Percentiles rank a stretch among this genome's conserved stretches.
These are phyloP conservation scores for Bellardia bayeri DNA, from an alignment of 2,888 invertebrate genomes.

Conservation along the genomic window DNA sequence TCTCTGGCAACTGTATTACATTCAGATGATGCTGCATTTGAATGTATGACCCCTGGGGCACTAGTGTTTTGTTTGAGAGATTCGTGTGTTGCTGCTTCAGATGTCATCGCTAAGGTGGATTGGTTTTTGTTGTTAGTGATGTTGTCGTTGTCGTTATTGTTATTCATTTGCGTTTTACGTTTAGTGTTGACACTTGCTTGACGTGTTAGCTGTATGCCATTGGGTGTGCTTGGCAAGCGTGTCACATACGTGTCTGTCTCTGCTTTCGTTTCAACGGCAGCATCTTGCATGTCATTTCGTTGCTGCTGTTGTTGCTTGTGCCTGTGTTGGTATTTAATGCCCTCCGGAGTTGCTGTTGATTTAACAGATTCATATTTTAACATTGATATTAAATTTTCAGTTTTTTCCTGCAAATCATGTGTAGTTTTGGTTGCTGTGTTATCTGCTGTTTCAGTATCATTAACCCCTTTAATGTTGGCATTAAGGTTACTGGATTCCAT, in stretches of 20 bases:
- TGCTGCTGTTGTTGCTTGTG: constrained; percentile 5
- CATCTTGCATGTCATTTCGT: constrained; percentile 33
- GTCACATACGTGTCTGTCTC: constrained; percentile 63
- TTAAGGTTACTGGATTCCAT: constrained; percentile 56
- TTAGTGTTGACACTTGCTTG: constrained; percentile 60
- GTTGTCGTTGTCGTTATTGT: constrained; percentile 54
- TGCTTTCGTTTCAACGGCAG: constrained; percentile 13
- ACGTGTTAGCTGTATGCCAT: constrained; percentile 69
- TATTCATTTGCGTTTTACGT: constrained; percentile 71
- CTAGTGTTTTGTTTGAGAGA: constrained; percentile 54
- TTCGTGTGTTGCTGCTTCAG: constrained; percentile 45
- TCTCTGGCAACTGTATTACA: constrained; percentile 27
- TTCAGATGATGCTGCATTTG: constrained; percentile 56
- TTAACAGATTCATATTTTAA: constrained; percentile 36
- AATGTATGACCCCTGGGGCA: constrained; percentile 46
- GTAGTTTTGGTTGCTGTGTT: neutral
- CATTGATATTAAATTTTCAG: constrained; percentile 56
- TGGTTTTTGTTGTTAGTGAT: constrained; percentile 10
- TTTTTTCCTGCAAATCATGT: constrained; percentile 34
- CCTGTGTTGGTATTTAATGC: constrained; percentile 16
- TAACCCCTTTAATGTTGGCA: constrained; percentile 63
- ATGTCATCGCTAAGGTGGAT: constrained; percentile 15
- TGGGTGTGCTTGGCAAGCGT: constrained; percentile 68
- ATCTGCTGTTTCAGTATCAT: constrained; percentile 16
- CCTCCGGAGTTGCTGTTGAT: constrained; percentile 14